These are phyloP conservation scores for Noturus placidus DNA, from an alignment of 2,113 vertebrate genomes.

Conservation along the genomic window DNA sequence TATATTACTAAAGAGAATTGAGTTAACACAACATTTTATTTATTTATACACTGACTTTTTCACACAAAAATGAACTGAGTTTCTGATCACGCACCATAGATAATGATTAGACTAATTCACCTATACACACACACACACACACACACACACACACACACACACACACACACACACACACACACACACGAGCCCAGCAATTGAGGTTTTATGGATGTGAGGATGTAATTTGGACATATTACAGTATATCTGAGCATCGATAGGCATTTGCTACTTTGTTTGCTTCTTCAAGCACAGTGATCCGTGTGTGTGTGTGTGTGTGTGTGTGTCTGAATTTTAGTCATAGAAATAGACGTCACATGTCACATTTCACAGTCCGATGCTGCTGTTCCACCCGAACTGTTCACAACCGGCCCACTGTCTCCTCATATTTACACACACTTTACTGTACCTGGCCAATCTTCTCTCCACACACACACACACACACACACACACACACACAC, in stretches of 20 bases:
- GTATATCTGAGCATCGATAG: neutral
- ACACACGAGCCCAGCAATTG: neutral
- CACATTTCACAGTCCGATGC: conserved; percentile 15
- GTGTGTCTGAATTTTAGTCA: conserved; percentile 6
- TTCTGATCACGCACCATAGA: neutral
- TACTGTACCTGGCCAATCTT: neutral
- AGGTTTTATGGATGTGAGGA: neutral
- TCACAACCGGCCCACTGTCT: neutral
- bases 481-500: neutral
- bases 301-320: conserved; percentile 40
- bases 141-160: conserved; percentile 21
- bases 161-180: conserved; percentile 26
- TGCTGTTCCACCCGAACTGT: neutral
- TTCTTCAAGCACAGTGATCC: neutral
- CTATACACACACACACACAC: neutral
- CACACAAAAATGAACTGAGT: neutral
- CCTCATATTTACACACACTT: neutral
- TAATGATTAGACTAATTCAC: neutral
- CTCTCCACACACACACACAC: neutral
- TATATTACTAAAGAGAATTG: neutral
- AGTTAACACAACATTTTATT: neutral
- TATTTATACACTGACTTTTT: neutral
- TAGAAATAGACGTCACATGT: neutral
- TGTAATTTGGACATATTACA: neutral
- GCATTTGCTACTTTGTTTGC: neutral